Conservation (phyloP, 2,888 invertebrate species). For the Plemyria rubiginata region DNA sequence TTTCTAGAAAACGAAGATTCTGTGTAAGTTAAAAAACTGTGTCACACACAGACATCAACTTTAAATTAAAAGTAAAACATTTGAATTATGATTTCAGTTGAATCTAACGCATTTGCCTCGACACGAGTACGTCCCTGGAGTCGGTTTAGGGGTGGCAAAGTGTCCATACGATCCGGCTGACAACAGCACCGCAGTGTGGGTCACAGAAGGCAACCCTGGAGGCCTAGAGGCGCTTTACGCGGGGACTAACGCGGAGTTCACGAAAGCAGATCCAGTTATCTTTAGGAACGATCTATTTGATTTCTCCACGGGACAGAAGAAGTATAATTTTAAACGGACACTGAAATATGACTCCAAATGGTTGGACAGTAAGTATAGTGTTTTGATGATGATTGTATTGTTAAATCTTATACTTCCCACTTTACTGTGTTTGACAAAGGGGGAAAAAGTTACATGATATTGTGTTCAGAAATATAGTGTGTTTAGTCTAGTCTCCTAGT, state of each 20-base stretch:
- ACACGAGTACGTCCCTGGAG: constrained; percentile 86
- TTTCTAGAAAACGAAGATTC: too few species aligned
- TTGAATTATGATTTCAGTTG: constrained; percentile 59
- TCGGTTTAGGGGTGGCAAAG: constrained; percentile 88
- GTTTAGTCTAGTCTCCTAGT: too few species aligned
- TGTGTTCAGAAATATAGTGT: too few species aligned
- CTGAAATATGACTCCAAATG: constrained; percentile 89
- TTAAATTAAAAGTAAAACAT: constrained; percentile 5
- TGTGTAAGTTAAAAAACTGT: too few species aligned
- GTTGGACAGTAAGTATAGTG: constrained; percentile 88
- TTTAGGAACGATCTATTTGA: constrained; percentile 88
- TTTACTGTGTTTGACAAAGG: background rate
- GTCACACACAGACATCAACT: too few species aligned
- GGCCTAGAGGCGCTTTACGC: constrained; percentile 88
- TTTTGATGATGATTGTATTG: background rate
- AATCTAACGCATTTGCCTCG: constrained; percentile 84
- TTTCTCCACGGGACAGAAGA: constrained; percentile 84
- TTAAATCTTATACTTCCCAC: background rate
- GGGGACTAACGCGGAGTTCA: constrained; percentile 90
- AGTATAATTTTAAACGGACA: constrained; percentile 87
- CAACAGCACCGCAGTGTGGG: constrained; percentile 90
- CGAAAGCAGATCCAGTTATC: constrained; percentile 89
- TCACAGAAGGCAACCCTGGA: constrained; percentile 88
- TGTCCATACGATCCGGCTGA: constrained; percentile 90
- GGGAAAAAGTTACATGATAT: too few species aligned